A percentile compares a stretch with the other conserved stretches of the same genome.
These are phyloP conservation scores for Mustela nigripes DNA, from an alignment of 2,113 vertebrate genomes.

Conservation along the genomic window DNA sequence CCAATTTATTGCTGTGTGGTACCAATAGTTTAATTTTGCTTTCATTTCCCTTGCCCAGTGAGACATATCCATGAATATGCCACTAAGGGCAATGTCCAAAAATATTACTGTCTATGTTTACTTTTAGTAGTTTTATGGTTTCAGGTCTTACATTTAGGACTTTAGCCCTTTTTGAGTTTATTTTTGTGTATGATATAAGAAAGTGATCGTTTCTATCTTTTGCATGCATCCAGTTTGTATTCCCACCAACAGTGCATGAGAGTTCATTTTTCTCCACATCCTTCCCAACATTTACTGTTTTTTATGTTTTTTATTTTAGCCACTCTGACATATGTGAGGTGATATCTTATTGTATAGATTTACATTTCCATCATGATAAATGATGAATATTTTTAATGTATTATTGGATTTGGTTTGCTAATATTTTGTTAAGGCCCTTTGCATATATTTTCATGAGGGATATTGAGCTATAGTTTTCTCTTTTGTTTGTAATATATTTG, in stretches of 20 bases:
- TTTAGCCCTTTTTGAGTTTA: no score
- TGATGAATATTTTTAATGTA: background rate
- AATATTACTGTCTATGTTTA: no score
- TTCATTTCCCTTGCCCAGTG: no score
- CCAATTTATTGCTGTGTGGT: no score
- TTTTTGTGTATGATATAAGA: background rate
- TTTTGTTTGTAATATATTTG: background rate
- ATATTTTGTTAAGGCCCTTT: background rate
- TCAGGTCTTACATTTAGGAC: no score
- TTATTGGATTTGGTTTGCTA: background rate
- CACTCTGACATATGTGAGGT: background rate
- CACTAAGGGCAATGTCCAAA: no score
- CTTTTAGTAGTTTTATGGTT: no score
- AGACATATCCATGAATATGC: no score
- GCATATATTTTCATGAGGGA: background rate
- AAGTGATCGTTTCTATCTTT: background rate
- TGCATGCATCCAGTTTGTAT: background rate
- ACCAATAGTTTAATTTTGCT: no score
- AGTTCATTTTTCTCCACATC: background rate
- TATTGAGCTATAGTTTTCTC: background rate
- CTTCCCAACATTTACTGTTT: background rate
- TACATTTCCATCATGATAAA: background rate
- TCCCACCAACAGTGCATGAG: background rate
- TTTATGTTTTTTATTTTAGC: background rate
- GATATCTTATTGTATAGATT: background rate